Evolutionary conservation across 2,888 invertebrate species (phyloP).

Genomic region (Dryobotodes eremita): DNA sequence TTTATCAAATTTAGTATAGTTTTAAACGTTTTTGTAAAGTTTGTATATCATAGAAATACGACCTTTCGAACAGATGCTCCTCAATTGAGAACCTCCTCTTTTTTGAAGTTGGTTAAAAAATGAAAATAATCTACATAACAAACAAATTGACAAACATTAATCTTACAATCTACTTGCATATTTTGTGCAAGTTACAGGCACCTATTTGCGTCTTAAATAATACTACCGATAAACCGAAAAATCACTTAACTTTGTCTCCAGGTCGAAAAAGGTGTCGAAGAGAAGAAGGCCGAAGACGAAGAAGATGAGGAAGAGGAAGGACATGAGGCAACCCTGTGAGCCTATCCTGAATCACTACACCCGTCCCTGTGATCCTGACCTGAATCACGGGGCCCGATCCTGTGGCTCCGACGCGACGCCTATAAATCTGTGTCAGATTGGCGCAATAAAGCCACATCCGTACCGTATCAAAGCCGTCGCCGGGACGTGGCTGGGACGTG

Average conservation of each 20-base stretch:
- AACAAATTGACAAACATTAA: too few relatives aligned
- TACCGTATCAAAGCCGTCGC: too few relatives aligned
- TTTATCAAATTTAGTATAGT: too few relatives aligned
- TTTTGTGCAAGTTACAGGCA: background rate
- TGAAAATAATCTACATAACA: too few relatives aligned
- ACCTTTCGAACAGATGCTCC: too few relatives aligned
- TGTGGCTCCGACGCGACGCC: background rate
- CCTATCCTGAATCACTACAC: background rate
- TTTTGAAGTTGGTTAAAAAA: too few relatives aligned
- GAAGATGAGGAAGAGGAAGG: constrained; percentile 2
- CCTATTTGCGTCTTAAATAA: background rate
- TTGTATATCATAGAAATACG: too few relatives aligned
- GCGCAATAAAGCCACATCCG: background rate
- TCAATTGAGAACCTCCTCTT: too few relatives aligned
- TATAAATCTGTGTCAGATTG: background rate
- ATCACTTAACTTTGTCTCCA: constrained; percentile 3
- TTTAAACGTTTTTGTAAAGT: too few relatives aligned
- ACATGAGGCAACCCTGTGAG: background rate
- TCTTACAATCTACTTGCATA: background rate
- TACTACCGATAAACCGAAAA: background rate
- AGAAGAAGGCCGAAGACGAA: constrained; percentile 52
- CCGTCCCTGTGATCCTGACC: background rate
- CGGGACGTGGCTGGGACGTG: background rate
- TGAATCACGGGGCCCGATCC: too few relatives aligned
- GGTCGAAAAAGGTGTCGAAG: constrained; percentile 35